phyloP scores from a whole-genome alignment of 2,113 vertebrate genomes.

The Alectura lathami region DNA sequence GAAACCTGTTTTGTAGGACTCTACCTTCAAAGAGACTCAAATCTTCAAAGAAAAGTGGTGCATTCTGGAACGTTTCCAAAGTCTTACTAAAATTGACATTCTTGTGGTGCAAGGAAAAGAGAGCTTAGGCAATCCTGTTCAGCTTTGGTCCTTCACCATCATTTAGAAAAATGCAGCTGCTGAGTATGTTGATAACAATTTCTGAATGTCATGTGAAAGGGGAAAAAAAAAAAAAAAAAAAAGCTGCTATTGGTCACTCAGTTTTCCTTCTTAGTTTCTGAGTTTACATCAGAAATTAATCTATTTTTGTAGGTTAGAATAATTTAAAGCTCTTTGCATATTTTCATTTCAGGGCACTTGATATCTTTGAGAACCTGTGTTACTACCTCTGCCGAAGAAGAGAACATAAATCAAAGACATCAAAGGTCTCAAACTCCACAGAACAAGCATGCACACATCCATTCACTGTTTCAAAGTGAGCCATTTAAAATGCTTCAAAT shows the following conservation, averaged over 20 bases:
- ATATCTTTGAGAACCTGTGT: background rate
- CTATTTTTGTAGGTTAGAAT: background rate
- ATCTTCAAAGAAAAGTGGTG: background rate
- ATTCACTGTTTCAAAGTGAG: background rate
- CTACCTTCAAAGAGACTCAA: background rate
- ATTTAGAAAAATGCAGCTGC: background rate
- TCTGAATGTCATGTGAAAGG: background rate
- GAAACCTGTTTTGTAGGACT: background rate
- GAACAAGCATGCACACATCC: background rate
- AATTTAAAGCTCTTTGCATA: background rate
- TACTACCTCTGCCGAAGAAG: background rate
- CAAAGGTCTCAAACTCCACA: background rate
- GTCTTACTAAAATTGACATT: background rate
- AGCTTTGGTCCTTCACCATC: background rate
- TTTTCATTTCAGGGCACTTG: background rate
- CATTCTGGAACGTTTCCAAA: background rate
- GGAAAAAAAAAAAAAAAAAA: too few species aligned
- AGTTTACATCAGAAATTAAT: background rate
- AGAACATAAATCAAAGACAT: background rate
- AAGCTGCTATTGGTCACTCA: background rate
- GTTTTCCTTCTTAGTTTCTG: background rate
- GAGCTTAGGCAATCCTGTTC: background rate
- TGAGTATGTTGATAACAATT: background rate
- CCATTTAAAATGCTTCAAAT: background rate
- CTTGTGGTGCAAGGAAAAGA: background rate